Base-by-base conservation (phyloP, 2,113 vertebrate genomes). In the Amphiprion percula region DNA sequence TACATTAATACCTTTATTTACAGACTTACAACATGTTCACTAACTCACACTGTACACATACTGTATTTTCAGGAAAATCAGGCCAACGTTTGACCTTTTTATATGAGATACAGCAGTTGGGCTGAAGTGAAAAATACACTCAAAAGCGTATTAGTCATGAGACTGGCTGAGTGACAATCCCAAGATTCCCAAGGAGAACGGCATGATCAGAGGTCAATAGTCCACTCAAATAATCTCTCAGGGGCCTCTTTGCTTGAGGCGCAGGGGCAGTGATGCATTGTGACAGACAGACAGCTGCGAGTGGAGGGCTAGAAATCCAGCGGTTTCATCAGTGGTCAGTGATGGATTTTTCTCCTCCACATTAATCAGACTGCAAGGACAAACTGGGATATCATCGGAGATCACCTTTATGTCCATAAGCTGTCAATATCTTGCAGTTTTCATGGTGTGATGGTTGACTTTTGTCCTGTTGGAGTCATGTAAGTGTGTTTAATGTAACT, bases 151-250 rank as follows among this genome's bases (percentile, higher is more conserved):
- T 83, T 30, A 77, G 71, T 44, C 55, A 47, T 83, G 65, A 64
- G 63, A 67, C 37, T 4, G 52, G 41, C 11, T 75, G 79, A 47
- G 33, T 67, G 61, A 69, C 33, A 46, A 7, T 49, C 19, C 2
- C 26, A 11, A 24, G 33, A 21, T 81, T 44, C 59, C 70, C 2
- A 1, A 4, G 30, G 44, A 77, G 23, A 71, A 33, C 60, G 30
- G 10, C 66, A 67, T 71, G 17, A 85, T 80, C 61, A 79, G 16
- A 87, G 74, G 71, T 77, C 81, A 81, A 80, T 82, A 74, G 26
- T 74, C 79, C 37, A 77, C 55, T 79, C 66, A 73, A 64, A 83
- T 52, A 37, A 80, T 53, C 41, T 80, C 82, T 74, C 80, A 52
- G 37, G 41, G 59, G 59, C 44, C 10, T 5, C 15, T 69, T 46